Base-by-base conservation (phyloP, 1,140 invertebrate species). In the Bombus superbus region DNA sequence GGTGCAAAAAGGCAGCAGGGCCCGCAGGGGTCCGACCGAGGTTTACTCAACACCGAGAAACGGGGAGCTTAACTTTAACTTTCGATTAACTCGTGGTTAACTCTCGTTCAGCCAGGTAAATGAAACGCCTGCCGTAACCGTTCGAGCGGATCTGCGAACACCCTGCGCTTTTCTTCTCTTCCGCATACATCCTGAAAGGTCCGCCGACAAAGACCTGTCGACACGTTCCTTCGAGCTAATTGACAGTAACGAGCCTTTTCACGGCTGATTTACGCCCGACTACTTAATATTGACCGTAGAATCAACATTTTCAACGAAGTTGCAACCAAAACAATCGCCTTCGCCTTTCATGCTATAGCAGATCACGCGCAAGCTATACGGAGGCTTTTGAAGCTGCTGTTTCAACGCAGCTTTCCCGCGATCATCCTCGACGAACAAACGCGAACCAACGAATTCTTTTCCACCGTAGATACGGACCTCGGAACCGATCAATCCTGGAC, bases 41-140 rank as follows among this genome's bases (percentile, higher is more conserved):
- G 89, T 92, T 92, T 92, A 78, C 83, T 90, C 89, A 90, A 87
- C 89, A 71, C 82, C 28, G 47, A 32, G 53, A 75, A 57, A 88
- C 57, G 80, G 86, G 80, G 53, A 82, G 85, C 83, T 90, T 88
- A 81, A 76, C 88, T 90, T 92, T 90, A 92, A 92, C 90, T 92
- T 91, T 85, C 91, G 90, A 92, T 92, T 91, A 91, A 90, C 89
- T 90, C 80, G 84, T 76, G 83, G 81, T 84, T 84, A 78, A 85
- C 77, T 85, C 83, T 83, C 57, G 81, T 74, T 81, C 86, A 80
- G 85, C 68, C 86, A 86, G 81, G 85, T 88, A 91, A 92, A 91
- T 87, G 91, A 91, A 89, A 83, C 84, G 88, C 89, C 88, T 88
- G 35, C 85, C 57, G 83, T 64, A 35, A 66, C 35, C 68, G 53